Evolutionary conservation across 2,113 vertebrate genomes (phyloP).

Genomic region (Gopherus flavomarginatus): DNA sequence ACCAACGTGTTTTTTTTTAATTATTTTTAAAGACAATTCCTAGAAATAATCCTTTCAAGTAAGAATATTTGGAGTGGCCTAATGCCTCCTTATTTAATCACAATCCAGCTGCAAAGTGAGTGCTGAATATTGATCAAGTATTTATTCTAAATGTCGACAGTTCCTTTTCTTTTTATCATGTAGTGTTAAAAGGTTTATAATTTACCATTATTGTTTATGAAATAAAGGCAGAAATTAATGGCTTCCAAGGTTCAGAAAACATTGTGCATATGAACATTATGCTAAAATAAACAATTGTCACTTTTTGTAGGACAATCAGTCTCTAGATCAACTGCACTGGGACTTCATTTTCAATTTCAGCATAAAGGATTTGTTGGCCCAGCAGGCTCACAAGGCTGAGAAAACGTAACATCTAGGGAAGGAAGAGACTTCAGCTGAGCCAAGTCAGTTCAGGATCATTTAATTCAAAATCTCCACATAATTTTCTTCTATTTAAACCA

Average conservation of each 20-base stretch:
- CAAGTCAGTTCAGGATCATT: conserved; percentile 67
- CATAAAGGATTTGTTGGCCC: conserved; percentile 1
- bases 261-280: background rate
- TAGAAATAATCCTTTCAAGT: background rate
- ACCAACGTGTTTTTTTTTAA: background rate
- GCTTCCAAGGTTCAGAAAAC: background rate
- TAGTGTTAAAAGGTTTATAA: background rate
- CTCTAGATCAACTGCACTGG: background rate
- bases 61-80: background rate
- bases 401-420: conserved; percentile 17
- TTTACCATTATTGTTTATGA: background rate
- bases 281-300: background rate
- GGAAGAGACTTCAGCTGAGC: conserved; percentile 55
- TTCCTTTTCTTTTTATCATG: background rate
- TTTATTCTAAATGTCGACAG: background rate
- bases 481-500: conserved; percentile 89
- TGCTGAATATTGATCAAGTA: background rate
- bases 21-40: background rate
- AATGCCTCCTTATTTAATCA: background rate
- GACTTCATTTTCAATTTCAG: conserved; percentile 25
- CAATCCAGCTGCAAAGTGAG: background rate
- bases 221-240: background rate
- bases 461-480: conserved; percentile 78
- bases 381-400: background rate
- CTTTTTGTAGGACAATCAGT: background rate